Evolutionary conservation across 2,888 invertebrate species (phyloP).

Genomic region (Lepidocyrtoides sp.): DNA sequence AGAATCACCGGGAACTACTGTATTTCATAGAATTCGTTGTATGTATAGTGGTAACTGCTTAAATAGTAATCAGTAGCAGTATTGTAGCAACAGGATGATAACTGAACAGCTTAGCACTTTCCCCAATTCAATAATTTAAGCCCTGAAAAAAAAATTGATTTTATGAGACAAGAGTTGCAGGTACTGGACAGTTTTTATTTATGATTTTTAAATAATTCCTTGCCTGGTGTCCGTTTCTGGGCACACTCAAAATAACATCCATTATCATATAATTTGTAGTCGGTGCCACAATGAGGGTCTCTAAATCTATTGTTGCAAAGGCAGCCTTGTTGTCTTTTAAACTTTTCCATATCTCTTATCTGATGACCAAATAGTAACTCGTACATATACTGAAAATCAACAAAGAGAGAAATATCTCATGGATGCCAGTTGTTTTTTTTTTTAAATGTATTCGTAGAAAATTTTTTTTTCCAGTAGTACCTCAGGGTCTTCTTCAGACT

Average conservation of each 20-base stretch:
- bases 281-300: constrained; percentile 80
- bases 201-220: too few relatives aligned
- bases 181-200: neutral
- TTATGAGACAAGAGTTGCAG: neutral
- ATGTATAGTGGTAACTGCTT: neutral
- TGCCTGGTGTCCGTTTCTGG: constrained; percentile 77
- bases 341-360: constrained; percentile 73
- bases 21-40: neutral
- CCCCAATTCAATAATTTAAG: constrained; percentile 71
- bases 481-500: constrained; percentile 63
- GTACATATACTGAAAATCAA: constrained; percentile 72
- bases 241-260: constrained; percentile 81
- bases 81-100: neutral
- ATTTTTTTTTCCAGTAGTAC: neutral
- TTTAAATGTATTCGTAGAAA: neutral
- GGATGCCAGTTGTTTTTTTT: neutral
- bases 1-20: too few relatives aligned
- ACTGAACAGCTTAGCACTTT: constrained; percentile 52
- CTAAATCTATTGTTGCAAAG: constrained; percentile 70
- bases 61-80: neutral
- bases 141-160: constrained; percentile 47
- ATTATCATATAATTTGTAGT: constrained; percentile 76
- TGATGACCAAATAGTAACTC: constrained; percentile 72
- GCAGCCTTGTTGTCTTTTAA: constrained; percentile 73
- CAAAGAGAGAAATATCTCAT: neutral